phyloP scores from a whole-genome alignment of 2,113 vertebrate species.

The Meleagris gallopavo region DNA sequence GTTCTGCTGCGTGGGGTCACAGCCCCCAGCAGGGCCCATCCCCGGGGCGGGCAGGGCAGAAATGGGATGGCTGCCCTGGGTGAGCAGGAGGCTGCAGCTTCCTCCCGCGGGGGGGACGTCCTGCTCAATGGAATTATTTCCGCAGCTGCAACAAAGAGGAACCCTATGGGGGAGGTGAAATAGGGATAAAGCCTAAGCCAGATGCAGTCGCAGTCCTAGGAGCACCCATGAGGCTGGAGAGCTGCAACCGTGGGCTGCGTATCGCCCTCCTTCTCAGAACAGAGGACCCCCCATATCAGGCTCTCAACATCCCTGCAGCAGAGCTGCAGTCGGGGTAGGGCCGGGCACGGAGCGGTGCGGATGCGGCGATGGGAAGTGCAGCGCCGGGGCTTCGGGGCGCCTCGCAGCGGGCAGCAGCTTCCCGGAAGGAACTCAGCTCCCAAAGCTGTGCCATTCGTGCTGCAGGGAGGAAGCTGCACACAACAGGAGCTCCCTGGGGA shows the following conservation, averaged over 20 bases:
- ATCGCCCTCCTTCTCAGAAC: rapidly evolving
- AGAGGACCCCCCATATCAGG: rapidly evolving
- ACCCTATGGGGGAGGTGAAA: not conserved
- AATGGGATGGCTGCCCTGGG: not conserved
- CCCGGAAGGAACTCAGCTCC: not conserved
- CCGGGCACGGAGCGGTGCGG: too few species aligned
- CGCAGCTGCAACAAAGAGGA: slow-evolving; percentile 43
- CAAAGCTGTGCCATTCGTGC: rapidly evolving
- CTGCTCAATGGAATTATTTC: slow-evolving; percentile 22
- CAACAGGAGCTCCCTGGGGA: rapidly evolving
- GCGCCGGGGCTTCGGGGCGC: rapidly evolving
- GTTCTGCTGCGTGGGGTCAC: too few species aligned
- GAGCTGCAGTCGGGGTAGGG: too few species aligned
- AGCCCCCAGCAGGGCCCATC: too few species aligned
- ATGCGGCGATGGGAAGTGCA: not conserved
- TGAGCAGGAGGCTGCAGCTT: not conserved
- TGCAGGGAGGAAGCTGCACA: not conserved
- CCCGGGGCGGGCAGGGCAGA: not conserved
- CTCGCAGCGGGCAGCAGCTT: not conserved
- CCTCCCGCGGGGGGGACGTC: not conserved
- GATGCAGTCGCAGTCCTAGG: not conserved
- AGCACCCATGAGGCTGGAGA: rapidly evolving
- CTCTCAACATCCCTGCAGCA: too few species aligned
- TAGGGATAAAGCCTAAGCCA: not conserved
- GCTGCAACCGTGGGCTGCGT: rapidly evolving